Conservation (phyloP, 1,140 invertebrate species). For the Lordiphosa mommai region DNA sequence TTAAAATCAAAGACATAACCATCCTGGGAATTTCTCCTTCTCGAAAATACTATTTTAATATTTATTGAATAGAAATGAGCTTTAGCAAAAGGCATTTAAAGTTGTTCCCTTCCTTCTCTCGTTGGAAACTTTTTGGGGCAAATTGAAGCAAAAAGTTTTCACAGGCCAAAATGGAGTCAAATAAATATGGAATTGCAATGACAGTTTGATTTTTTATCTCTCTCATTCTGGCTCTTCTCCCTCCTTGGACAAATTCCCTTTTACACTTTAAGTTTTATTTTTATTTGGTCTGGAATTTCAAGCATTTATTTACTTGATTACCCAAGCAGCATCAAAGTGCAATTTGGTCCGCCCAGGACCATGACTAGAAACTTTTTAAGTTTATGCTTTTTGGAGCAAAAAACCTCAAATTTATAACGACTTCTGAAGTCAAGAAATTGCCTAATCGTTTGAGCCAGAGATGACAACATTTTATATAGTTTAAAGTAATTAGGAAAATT, state of each 20-base stretch:
- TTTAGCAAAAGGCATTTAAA: constrained; percentile 20
- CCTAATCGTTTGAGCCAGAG: constrained; percentile 34
- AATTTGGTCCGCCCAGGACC: constrained; percentile 6
- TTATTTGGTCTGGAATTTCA: constrained; percentile 19
- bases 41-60: constrained; percentile 20
- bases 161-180: not conserved
- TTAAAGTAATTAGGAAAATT: constrained; percentile 20
- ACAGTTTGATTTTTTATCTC: constrained; percentile 27
- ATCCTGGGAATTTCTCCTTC: not conserved
- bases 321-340: constrained; percentile 33
- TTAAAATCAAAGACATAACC: constrained; percentile 6
- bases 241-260: constrained; percentile 19
- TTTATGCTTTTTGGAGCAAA: constrained; percentile 6
- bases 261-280: constrained; percentile 36
- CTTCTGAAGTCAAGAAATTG: constrained; percentile 22
- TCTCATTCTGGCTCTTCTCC: not conserved
- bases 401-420: constrained; percentile 6
- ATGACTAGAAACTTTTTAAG: constrained; percentile 34
- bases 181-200: constrained; percentile 44
- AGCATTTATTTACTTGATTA: constrained; percentile 38
- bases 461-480: constrained; percentile 22
- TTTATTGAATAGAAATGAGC: constrained; percentile 48
- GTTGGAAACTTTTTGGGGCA: constrained; percentile 9
- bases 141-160: constrained; percentile 30
- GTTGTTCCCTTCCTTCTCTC: constrained; percentile 12